These are phyloP conservation scores for Dichetophora obliterata DNA, from an alignment of 2,888 invertebrate species.

Conservation along the genomic window DNA sequence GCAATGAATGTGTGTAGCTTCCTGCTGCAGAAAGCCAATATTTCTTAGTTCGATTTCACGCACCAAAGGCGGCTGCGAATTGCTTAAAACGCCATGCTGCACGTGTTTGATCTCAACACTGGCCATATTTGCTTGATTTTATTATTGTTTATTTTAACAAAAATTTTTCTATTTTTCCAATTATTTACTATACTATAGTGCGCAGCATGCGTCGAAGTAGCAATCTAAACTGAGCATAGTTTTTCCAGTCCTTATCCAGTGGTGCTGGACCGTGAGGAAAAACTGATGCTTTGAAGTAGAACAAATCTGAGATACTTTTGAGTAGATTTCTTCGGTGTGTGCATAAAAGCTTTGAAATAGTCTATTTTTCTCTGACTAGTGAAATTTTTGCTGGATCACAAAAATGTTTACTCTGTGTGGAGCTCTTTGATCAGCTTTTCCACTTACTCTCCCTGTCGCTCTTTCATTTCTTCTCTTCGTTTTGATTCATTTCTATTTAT, in stretches of 20 bases:
- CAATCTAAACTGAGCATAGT: too few species aligned
- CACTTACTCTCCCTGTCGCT: neutral
- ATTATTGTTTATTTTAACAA: too few species aligned
- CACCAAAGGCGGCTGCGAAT: constrained; percentile 29
- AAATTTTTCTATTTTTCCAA: too few species aligned
- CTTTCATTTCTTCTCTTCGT: neutral
- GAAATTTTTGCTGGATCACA: too few species aligned
- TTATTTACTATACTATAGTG: too few species aligned
- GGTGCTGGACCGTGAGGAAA: too few species aligned
- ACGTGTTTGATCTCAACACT: neutral
- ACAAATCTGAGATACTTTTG: neutral
- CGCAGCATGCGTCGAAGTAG: too few species aligned
- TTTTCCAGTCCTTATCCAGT: too few species aligned
- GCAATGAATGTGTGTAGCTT: constrained; percentile 60
- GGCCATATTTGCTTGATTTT: neutral
- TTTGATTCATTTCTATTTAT: neutral
- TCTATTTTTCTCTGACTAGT: neutral
- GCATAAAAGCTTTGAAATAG: neutral
- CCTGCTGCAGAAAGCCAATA: constrained; percentile 57
- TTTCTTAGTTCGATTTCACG: constrained; percentile 47
- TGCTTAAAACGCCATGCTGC: neutral
- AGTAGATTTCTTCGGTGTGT: neutral
- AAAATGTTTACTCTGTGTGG: neutral
- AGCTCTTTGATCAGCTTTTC: neutral
- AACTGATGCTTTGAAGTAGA: neutral